A percentile compares a stretch with the other conserved stretches of the same genome.
These are phyloP conservation scores for Lycaon pictus DNA, from an alignment of 2,113 vertebrate genomes.

Conservation along the genomic window DNA sequence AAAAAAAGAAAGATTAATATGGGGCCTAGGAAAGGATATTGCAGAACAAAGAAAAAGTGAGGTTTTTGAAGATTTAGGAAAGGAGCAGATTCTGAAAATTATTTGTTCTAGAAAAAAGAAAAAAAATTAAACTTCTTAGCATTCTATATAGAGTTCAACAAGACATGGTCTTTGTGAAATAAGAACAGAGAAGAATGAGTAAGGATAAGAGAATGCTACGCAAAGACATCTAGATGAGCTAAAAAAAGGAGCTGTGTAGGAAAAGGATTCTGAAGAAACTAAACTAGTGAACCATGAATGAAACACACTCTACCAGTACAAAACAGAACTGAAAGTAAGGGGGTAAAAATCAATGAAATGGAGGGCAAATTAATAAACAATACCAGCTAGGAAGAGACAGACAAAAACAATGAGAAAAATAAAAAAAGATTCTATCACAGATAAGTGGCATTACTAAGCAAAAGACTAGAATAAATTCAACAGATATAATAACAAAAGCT, in stretches of 20 bases:
- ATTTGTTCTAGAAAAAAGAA: neutral
- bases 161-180: neutral
- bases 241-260: neutral
- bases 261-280: neutral
- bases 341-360: neutral
- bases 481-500: neutral
- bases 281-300: neutral
- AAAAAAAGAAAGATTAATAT: neutral
- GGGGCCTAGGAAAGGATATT: neutral
- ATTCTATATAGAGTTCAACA: neutral
- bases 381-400: neutral
- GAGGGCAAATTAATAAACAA: neutral
- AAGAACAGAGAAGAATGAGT: conserved; percentile 25
- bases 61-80: neutral
- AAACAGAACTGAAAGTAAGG: neutral
- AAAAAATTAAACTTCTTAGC: conserved; percentile 2
- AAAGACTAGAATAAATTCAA: neutral
- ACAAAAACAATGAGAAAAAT: neutral
- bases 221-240: conserved; percentile 31
- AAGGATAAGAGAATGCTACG: neutral
- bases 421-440: neutral
- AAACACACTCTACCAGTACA: neutral
- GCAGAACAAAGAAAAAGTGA: neutral
- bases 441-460: conserved; percentile 22
- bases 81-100: neutral